These are phyloP conservation scores for Siniperca scherzeri DNA, from an alignment of 2,797 vertebrate species.

Conservation along the genomic window DNA sequence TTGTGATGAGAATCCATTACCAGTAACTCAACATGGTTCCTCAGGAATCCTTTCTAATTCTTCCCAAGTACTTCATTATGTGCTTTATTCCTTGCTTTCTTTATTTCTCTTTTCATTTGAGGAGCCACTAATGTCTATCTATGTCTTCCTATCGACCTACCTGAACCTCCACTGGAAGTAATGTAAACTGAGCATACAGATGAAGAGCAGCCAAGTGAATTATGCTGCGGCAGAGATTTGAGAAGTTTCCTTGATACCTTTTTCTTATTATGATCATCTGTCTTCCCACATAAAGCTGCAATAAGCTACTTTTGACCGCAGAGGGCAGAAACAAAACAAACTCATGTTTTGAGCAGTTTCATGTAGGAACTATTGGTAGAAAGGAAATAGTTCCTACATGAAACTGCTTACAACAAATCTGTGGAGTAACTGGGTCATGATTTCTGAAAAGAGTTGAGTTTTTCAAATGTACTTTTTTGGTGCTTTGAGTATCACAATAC, in stretches of 20 bases:
- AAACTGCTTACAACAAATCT: too few relatives aligned
- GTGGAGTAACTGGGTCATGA: too few relatives aligned
- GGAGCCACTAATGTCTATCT: not conserved
- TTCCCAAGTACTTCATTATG: not conserved
- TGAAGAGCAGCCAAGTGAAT: not conserved
- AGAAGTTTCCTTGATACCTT: not conserved
- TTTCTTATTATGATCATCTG: not conserved
- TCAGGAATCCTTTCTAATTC: not conserved
- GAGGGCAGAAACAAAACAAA: too few relatives aligned
- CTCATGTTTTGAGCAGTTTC: too few relatives aligned
- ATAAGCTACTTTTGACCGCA: not conserved
- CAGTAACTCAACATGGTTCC: not conserved
- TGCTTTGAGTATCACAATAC: too few relatives aligned
- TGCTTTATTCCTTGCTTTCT: conserved; percentile 5
- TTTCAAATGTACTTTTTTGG: too few relatives aligned
- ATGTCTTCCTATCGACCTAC: not conserved
- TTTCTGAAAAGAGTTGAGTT: too few relatives aligned
- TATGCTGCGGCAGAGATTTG: not conserved
- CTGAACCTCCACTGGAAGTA: not conserved
- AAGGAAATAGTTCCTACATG: too few relatives aligned
- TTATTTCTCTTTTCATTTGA: not conserved
- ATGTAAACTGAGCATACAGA: too few relatives aligned
- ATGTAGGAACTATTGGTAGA: too few relatives aligned
- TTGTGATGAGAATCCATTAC: conserved; percentile 2
- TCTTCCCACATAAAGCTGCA: not conserved